phyloP scores from a whole-genome alignment of 1,140 invertebrate genomes.

The Drosophila gunungcola region DNA sequence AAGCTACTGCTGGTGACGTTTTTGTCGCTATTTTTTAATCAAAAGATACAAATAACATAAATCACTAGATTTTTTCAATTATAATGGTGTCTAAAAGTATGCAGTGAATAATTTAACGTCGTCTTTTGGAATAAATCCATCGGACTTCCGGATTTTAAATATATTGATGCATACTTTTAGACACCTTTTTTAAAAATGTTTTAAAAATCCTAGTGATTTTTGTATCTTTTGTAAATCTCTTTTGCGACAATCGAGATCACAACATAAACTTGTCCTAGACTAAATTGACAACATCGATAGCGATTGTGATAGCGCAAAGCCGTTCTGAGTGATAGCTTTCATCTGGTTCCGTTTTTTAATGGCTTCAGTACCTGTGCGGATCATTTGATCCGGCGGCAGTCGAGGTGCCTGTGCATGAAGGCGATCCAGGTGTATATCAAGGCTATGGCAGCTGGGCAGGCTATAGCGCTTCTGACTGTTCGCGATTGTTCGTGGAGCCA shows the following conservation, averaged over 20 bases:
- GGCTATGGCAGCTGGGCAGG: conserved; percentile 79
- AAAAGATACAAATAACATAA: not conserved
- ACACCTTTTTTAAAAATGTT: too few relatives aligned
- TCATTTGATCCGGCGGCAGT: conserved; percentile 66
- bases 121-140: too few relatives aligned
- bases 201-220: not conserved
- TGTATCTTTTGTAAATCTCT: not conserved
- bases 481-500: conserved; percentile 39
- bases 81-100: too few relatives aligned
- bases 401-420: conserved; percentile 76
- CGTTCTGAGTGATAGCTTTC: conserved; percentile 18
- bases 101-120: too few relatives aligned
- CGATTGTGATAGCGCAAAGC: conserved; percentile 41
- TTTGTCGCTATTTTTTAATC: not conserved
- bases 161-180: too few relatives aligned
- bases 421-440: conserved; percentile 82
- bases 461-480: conserved; percentile 84
- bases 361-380: conserved; percentile 67
- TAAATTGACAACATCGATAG: conserved; percentile 76
- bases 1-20: conserved; percentile 20
- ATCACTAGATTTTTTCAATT: not conserved
- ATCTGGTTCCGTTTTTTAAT: conserved; percentile 6
- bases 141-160: too few relatives aligned
- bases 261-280: conserved; percentile 57
- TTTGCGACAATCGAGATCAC: not conserved